These are phyloP conservation scores for Polypedilum pembai DNA, from an alignment of 1,140 invertebrate genomes.

Conservation along the genomic window DNA sequence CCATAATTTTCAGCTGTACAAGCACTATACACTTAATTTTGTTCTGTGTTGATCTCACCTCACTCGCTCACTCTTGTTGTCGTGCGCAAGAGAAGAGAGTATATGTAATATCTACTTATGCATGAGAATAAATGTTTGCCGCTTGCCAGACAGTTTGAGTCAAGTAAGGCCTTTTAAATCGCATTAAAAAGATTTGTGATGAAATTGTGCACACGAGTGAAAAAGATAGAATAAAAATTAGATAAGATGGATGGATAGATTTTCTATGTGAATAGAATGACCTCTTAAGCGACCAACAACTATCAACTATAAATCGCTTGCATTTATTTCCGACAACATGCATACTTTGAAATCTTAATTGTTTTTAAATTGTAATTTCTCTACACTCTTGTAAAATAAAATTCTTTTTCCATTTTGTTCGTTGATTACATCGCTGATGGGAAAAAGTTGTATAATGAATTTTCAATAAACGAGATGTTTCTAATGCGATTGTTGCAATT, in stretches of 20 bases:
- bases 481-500: no score
- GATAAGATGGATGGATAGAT: constrained; percentile 4
- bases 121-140: not conserved
- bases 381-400: not conserved
- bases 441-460: not conserved
- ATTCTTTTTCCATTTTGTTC: not conserved
- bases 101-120: not conserved
- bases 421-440: not conserved
- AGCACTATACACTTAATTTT: not conserved
- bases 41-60: constrained; percentile 4
- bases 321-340: not conserved
- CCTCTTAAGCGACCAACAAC: not conserved
- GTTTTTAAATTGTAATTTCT: constrained; percentile 14
- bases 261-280: constrained; percentile 3
- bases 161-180: not conserved
- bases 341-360: not conserved
- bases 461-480: no score
- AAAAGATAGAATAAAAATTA: constrained; percentile 9
- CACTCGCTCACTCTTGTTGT: not conserved
- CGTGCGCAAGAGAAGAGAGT: not conserved
- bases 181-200: not conserved
- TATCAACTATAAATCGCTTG: not conserved
- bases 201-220: not conserved
- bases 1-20: constrained; percentile 17
- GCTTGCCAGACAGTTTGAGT: constrained; percentile 1